Evolutionary conservation across 2,113 vertebrate species (phyloP).

Genomic region (Apistogramma diplotaenia): DNA sequence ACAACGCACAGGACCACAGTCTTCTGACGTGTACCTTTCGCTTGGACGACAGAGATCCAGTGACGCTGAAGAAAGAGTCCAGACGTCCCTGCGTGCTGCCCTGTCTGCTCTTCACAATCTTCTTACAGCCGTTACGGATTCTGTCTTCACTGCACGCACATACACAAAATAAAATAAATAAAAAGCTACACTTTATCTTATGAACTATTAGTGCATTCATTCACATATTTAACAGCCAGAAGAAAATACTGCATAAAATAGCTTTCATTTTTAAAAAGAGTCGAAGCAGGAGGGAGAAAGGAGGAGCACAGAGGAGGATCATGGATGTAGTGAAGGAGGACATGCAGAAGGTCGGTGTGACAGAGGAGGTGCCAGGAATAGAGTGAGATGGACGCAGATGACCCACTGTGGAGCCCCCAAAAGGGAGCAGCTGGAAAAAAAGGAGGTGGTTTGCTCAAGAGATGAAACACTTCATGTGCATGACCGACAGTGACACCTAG

Average conservation of each 20-base stretch:
- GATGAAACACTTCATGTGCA: background rate
- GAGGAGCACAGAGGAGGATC: background rate
- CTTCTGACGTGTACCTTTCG: constrained; percentile 78
- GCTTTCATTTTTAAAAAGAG: background rate
- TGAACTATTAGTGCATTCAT: background rate
- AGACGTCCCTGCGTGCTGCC: constrained; percentile 94
- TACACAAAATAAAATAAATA: background rate
- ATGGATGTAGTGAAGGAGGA: background rate
- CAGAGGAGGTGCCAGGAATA: background rate
- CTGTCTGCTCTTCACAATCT: constrained; percentile 89
- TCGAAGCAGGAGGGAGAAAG: background rate
- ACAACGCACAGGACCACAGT: background rate
- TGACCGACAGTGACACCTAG: background rate
- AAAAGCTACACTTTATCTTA: background rate
- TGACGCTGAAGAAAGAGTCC: constrained; percentile 94
- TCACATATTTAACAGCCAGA: background rate
- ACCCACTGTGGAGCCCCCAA: background rate
- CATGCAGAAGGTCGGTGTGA: too few relatives aligned
- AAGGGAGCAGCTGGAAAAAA: too few relatives aligned
- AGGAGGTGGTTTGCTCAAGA: too few relatives aligned
- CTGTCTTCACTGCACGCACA: constrained; percentile 83
- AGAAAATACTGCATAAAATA: background rate
- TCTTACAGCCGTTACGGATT: constrained; percentile 85
- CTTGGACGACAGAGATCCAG: constrained; percentile 91
- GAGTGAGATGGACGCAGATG: background rate